Conservation (phyloP, 2,888 invertebrate species). For the Drosophila paracracens region DNA sequence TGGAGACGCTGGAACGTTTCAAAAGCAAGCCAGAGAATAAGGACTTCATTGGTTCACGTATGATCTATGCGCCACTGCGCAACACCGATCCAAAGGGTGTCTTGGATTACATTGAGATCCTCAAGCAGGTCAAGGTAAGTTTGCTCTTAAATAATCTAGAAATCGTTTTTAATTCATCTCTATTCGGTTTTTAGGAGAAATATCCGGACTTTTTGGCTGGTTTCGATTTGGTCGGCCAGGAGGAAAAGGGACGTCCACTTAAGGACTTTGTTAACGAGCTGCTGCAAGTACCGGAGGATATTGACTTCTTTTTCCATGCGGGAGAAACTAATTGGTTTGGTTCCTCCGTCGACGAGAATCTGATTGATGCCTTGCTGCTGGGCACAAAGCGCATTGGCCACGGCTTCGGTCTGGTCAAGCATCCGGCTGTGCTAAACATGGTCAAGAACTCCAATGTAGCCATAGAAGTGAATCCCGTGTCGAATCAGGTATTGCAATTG, state of each 20-base stretch:
- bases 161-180: rapidly evolving
- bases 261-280: slow-evolving; percentile 87
- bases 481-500: slow-evolving; percentile 90
- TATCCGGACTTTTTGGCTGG: slow-evolving; percentile 90
- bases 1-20: slow-evolving; percentile 87
- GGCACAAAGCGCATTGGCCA: slow-evolving; percentile 92
- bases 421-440: slow-evolving; percentile 88
- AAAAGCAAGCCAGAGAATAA: slow-evolving; percentile 85
- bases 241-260: slow-evolving; percentile 89
- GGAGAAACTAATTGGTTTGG: slow-evolving; percentile 93
- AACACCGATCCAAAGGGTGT: slow-evolving; percentile 84
- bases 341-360: slow-evolving; percentile 88
- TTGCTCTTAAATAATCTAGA: rapidly evolving
- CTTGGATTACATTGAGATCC: slow-evolving; percentile 84
- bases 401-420: slow-evolving; percentile 90
- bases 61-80: slow-evolving; percentile 89
- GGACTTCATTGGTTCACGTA: slow-evolving; percentile 89
- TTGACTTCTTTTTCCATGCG: slow-evolving; percentile 92
- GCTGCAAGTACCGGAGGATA: slow-evolving; percentile 84
- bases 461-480: slow-evolving; percentile 92
- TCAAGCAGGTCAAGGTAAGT: slow-evolving; percentile 77
- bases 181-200: slow-evolving; percentile 83
- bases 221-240: slow-evolving; percentile 93
- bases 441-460: slow-evolving; percentile 88
- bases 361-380: slow-evolving; percentile 91